These are phyloP conservation scores for Seriola rivoliana DNA, from an alignment of 2,113 vertebrate genomes.

Conservation along the genomic window DNA sequence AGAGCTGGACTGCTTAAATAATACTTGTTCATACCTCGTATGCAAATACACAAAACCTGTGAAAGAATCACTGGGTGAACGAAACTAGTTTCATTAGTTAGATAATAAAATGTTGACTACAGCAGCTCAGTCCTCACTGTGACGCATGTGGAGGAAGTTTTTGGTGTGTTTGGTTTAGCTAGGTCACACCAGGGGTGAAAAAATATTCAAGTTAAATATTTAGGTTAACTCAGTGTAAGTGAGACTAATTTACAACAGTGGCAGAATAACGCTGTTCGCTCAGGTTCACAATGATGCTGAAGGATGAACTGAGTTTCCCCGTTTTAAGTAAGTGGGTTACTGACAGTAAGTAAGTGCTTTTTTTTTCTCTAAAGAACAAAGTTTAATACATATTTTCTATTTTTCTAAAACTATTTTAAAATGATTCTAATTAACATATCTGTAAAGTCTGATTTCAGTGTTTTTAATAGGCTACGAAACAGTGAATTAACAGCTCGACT, in stretches of 20 bases:
- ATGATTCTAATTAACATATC: not conserved
- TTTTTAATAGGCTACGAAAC: not conserved
- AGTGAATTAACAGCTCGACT: not conserved
- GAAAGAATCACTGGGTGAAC: constrained; percentile 53
- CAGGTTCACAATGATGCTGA: not conserved
- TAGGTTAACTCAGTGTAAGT: not conserved
- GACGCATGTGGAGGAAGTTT: constrained; percentile 56
- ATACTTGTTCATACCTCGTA: constrained; percentile 9
- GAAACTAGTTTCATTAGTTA: constrained; percentile 69
- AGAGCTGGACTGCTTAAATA: constrained; percentile 11
- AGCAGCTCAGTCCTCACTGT: constrained; percentile 36
- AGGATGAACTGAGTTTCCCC: not conserved
- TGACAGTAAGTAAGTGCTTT: not conserved
- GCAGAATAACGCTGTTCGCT: not conserved
- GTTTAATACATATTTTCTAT: not conserved
- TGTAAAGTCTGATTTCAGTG: not conserved
- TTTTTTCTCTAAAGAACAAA: not conserved
- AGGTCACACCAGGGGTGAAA: constrained; percentile 27
- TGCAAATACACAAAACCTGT: constrained; percentile 79
- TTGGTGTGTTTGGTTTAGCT: constrained; percentile 15
- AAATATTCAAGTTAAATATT: constrained; percentile 7
- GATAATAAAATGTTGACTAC: constrained; percentile 37
- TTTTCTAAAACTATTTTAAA: not conserved
- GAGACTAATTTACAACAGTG: constrained; percentile 13
- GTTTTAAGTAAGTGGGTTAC: not conserved